Percentiles rank a stretch among this genome's conserved stretches.
Evolutionary conservation across 1,140 invertebrate species (phyloP).

Genomic region (Polypedilum pembai): DNA sequence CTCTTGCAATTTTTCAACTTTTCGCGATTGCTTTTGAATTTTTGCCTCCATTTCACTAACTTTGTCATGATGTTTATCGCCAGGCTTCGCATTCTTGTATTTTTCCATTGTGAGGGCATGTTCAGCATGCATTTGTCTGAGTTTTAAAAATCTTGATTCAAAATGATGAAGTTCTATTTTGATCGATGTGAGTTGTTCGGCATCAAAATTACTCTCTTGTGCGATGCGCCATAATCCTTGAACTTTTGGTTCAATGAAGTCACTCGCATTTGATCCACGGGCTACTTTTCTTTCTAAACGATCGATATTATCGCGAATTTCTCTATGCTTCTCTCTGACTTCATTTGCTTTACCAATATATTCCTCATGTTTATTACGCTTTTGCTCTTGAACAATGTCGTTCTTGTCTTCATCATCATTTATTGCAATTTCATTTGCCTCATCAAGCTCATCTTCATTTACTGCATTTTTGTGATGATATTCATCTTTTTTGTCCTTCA

Average conservation of each 20-base stretch:
- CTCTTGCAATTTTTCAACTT: constrained; percentile 79
- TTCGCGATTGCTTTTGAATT: constrained; percentile 72
- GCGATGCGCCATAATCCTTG: constrained; percentile 80
- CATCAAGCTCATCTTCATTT: constrained; percentile 56
- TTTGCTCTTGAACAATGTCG: constrained; percentile 36
- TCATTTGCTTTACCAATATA: constrained; percentile 58
- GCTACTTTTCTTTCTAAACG: constrained; percentile 63
- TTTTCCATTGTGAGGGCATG: constrained; percentile 57
- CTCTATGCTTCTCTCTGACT: constrained; percentile 66
- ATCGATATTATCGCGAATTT: constrained; percentile 73
- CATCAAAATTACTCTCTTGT: constrained; percentile 66
- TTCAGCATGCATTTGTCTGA: constrained; percentile 72
- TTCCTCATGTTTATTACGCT: constrained; percentile 44
- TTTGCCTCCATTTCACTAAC: constrained; percentile 58
- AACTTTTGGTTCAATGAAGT: constrained; percentile 85
- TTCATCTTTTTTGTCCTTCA: constrained; percentile 43
- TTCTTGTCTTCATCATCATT: constrained; percentile 35
- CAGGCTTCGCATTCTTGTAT: constrained; percentile 42
- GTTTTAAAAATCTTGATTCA: constrained; percentile 74
- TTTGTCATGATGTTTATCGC: constrained; percentile 44
- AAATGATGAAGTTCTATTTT: constrained; percentile 81
- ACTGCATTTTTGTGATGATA: constrained; percentile 58
- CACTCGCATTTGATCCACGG: constrained; percentile 60
- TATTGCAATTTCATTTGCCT: constrained; percentile 49
- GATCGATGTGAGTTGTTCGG: constrained; percentile 73